Conservation (phyloP, 2,113 vertebrate genomes). For the Onychostruthus taczanowskii region DNA sequence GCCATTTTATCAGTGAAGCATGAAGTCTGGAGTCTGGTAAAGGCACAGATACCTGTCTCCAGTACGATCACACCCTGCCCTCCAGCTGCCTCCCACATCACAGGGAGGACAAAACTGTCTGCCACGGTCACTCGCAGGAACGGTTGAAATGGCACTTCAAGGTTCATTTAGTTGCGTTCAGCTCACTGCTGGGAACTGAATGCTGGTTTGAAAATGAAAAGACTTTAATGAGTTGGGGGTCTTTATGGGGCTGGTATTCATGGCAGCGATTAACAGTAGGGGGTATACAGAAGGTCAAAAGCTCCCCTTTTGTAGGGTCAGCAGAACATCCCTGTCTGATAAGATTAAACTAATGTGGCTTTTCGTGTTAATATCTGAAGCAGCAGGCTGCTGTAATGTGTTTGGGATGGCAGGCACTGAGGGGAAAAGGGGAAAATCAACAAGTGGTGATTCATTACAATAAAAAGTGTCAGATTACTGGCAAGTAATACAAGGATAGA, state of each 20-base stretch:
- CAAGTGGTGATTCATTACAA: conserved; percentile 15
- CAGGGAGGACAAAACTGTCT: conserved; percentile 58
- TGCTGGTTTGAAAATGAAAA: conserved; percentile 77
- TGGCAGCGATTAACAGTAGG: conserved; percentile 75
- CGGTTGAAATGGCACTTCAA: conserved; percentile 71
- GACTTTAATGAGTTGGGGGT: conserved; percentile 76
- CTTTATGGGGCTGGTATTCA: conserved; percentile 76
- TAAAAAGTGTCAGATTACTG: neutral
- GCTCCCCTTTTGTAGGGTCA: conserved; percentile 74
- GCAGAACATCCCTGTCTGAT: conserved; percentile 77
- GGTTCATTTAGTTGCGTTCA: conserved; percentile 74
- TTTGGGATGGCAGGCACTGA: conserved; percentile 50
- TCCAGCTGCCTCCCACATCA: conserved; percentile 65
- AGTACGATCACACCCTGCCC: conserved; percentile 9
- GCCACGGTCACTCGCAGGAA: conserved; percentile 49
- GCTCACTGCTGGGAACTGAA: conserved; percentile 75
- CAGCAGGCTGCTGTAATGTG: conserved; percentile 69
- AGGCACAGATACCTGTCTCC: conserved; percentile 55
- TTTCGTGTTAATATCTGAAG: conserved; percentile 77
- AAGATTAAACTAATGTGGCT: conserved; percentile 79
- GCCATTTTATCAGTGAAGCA: conserved; percentile 53
- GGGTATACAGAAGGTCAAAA: conserved; percentile 77
- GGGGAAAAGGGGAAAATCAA: neutral
- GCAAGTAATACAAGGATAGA: neutral
- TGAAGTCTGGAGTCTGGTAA: conserved; percentile 47